phyloP scores from a whole-genome alignment of 2,797 vertebrate genomes.

The Phoxinus dragarum region DNA sequence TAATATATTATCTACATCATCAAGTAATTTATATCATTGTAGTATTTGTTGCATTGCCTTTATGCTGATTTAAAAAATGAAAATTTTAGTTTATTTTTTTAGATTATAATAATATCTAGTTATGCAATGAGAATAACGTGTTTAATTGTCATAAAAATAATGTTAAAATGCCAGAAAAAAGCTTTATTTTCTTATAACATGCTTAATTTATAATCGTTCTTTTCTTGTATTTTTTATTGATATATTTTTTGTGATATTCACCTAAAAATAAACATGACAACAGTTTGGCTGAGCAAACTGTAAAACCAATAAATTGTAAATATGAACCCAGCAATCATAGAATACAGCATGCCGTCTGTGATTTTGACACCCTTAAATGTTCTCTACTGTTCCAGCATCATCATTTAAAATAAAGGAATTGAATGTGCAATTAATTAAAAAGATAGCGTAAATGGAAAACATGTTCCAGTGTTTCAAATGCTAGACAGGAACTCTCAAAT shows the following conservation, averaged over 20 bases:
- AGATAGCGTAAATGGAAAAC: neutral
- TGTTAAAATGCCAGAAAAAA: neutral
- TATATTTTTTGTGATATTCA: neutral
- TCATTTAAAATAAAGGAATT: neutral
- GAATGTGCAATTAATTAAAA: neutral
- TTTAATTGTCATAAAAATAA: neutral
- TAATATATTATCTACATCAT: neutral
- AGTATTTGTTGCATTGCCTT: neutral
- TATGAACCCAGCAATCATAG: neutral
- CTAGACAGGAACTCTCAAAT: neutral
- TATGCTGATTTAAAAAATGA: neutral
- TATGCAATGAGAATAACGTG: neutral
- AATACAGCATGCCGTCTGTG: neutral
- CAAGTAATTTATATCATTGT: neutral
- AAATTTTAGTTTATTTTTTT: neutral
- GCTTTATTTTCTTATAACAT: neutral
- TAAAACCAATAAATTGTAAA: neutral
- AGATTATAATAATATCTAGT: neutral
- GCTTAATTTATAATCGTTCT: no score
- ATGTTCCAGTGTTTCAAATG: neutral
- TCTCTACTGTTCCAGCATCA: constrained; percentile 11
- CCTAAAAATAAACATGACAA: neutral
- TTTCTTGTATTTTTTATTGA: neutral
- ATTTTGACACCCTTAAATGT: neutral
- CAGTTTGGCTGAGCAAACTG: neutral